A percentile compares a stretch with the other conserved stretches of the same genome.
Conservation (phyloP, 2,113 vertebrate species). For the Hypanus sabinus region DNA sequence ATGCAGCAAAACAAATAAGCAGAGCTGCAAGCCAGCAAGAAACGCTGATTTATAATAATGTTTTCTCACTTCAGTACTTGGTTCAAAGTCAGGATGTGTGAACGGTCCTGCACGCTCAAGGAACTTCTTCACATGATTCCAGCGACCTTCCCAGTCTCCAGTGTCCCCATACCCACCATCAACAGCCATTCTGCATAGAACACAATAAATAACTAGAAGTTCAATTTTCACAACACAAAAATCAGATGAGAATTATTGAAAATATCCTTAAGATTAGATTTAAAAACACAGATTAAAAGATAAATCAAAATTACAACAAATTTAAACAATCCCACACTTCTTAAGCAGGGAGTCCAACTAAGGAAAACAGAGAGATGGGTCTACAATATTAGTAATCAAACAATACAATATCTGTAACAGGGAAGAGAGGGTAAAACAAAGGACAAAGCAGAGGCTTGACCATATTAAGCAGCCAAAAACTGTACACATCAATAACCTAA, state of each 20-base stretch:
- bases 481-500: no score
- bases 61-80: slow-evolving; percentile 84
- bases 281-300: background rate
- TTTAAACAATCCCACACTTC: background rate
- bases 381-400: background rate
- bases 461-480: no score
- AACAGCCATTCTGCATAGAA: slow-evolving; percentile 90
- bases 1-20: background rate
- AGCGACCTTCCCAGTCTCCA: slow-evolving; percentile 91
- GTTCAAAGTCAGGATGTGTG: slow-evolving; percentile 97
- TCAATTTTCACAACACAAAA: slow-evolving; percentile 40
- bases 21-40: background rate
- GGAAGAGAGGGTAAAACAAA: background rate
- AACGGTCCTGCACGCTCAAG: slow-evolving; percentile 92
- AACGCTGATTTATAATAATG: slow-evolving; percentile 43
- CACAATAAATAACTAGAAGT: slow-evolving; percentile 68
- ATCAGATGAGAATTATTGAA: background rate
- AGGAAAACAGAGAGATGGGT: background rate
- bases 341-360: slow-evolving; percentile 37
- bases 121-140: slow-evolving; percentile 96
- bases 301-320: background rate
- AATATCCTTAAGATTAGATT: no score
- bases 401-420: background rate
- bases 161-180: slow-evolving; percentile 77
- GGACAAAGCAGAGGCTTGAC: background rate